Percentiles rank a stretch among this genome's conserved stretches.
phyloP scores from a whole-genome alignment of 2,797 vertebrate species.

The Gila robusta region DNA sequence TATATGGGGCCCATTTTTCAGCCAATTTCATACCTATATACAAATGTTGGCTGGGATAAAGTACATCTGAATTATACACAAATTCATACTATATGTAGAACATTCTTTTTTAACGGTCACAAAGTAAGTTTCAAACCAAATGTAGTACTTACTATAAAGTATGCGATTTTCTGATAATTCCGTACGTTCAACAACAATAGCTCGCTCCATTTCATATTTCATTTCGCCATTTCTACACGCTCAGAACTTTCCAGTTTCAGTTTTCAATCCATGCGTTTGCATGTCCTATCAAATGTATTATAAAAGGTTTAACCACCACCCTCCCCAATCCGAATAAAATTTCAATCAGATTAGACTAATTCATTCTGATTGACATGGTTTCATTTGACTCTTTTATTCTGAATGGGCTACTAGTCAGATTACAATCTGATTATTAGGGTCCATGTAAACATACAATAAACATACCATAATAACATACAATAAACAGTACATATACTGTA shows the following conservation, averaged over 20 bases:
- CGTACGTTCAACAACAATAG: neutral
- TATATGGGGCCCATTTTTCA: too few relatives aligned
- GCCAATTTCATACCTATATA: too few relatives aligned
- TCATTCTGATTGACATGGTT: neutral
- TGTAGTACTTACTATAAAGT: neutral
- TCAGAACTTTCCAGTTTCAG: neutral
- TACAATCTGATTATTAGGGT: neutral
- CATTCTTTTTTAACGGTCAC: neutral
- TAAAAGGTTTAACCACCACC: neutral
- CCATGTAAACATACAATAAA: neutral
- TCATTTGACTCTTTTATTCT: neutral
- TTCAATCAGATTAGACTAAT: neutral
- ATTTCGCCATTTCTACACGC: neutral
- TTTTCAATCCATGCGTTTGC: neutral
- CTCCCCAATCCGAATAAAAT: neutral
- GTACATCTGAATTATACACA: neutral
- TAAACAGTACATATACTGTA: neutral
- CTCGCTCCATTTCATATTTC: neutral
- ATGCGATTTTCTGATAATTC: too few relatives aligned
- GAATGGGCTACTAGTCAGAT: neutral
- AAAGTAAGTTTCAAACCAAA: neutral
- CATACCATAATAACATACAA: neutral
- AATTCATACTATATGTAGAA: neutral
- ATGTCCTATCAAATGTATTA: neutral
- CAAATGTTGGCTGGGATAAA: neutral